These are phyloP conservation scores for Caenorhabditis sp. DNA, from an alignment of 2,888 invertebrate genomes.

Conservation along the genomic window DNA sequence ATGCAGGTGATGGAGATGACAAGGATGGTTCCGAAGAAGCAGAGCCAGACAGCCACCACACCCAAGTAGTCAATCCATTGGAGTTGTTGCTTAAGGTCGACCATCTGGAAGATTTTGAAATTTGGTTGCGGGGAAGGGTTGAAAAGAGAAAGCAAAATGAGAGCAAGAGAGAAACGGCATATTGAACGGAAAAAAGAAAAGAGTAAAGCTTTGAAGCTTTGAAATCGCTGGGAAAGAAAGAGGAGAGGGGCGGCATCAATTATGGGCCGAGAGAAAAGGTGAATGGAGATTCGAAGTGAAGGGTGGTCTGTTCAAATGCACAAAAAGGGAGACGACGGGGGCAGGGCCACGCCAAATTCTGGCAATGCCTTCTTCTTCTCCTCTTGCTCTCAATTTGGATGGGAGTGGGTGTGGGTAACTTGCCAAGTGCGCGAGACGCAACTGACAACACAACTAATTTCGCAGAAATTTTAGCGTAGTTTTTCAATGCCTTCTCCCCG, in stretches of 20 bases:
- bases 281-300: background rate
- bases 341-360: slow-evolving; percentile 14
- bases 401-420: background rate
- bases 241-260: background rate
- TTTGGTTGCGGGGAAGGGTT: no score
- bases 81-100: slow-evolving; percentile 81
- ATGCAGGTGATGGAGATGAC: slow-evolving; percentile 84
- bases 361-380: background rate
- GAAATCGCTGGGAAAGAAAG: background rate
- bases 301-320: slow-evolving; percentile 28
- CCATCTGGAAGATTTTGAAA: slow-evolving; percentile 72
- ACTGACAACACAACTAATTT: slow-evolving; percentile 40
- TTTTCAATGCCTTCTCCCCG: slow-evolving; percentile 33
- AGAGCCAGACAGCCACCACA: slow-evolving; percentile 79
- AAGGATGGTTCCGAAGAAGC: slow-evolving; percentile 77
- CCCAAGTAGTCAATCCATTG: slow-evolving; percentile 82
- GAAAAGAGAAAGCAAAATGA: background rate
- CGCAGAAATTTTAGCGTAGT: slow-evolving; percentile 38
- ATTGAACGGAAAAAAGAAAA: no score
- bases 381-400: slow-evolving; percentile 9
- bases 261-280: slow-evolving; percentile 8
- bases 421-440: background rate
- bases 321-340: background rate
- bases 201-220: no score
- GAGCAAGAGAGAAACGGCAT: slow-evolving; percentile 2